Percentiles rank a stretch among this genome's conserved stretches.
phyloP scores from a whole-genome alignment of 2,113 vertebrate genomes.

The Casuarius casuarius region DNA sequence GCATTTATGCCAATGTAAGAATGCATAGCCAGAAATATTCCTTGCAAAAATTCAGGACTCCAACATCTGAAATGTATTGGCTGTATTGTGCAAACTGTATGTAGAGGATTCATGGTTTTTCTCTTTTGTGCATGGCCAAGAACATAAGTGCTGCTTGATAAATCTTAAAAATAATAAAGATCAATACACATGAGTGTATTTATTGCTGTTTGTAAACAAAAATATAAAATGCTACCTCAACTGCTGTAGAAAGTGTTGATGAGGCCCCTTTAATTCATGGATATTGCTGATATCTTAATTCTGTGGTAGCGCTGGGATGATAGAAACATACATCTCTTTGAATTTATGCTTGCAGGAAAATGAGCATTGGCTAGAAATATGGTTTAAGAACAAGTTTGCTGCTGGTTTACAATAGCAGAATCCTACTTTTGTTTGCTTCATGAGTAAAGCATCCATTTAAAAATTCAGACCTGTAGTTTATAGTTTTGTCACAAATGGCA shows the following conservation, averaged over 20 bases:
- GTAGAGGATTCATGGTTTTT: neutral
- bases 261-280: slow-evolving; percentile 28
- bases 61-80: neutral
- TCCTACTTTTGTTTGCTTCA: neutral
- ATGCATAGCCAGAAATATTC: neutral
- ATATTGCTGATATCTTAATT: slow-evolving; percentile 57
- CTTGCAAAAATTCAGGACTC: neutral
- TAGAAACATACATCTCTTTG: slow-evolving; percentile 1
- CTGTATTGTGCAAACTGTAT: neutral
- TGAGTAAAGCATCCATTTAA: neutral
- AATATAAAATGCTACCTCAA: neutral
- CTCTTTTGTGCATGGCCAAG: neutral
- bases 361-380: slow-evolving; percentile 14
- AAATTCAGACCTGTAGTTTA: neutral
- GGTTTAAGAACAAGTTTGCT: neutral
- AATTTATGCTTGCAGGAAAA: slow-evolving; percentile 43
- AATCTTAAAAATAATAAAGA: neutral
- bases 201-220: slow-evolving; percentile 49
- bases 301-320: neutral
- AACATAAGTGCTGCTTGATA: neutral
- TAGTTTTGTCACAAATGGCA: neutral
- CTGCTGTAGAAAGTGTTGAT: slow-evolving; percentile 4
- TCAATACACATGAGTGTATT: slow-evolving; percentile 17
- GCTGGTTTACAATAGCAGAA: slow-evolving; percentile 1
- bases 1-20: neutral